Percentiles rank a stretch among this genome's conserved stretches.
These are phyloP conservation scores for Pollenia angustigena DNA, from an alignment of 2,888 invertebrate genomes.

Conservation along the genomic window DNA sequence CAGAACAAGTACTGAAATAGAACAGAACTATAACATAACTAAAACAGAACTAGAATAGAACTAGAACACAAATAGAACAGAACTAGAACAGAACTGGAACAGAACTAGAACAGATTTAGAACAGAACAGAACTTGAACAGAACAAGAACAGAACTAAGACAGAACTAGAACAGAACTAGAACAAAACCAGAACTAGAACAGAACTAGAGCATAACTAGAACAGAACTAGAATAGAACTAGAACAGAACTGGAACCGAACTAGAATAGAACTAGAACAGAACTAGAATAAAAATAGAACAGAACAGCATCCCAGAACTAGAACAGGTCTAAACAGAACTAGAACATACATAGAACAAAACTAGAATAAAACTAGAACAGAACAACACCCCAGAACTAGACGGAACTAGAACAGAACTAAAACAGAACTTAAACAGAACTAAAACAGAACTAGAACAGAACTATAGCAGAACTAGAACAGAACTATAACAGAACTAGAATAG, in stretches of 20 bases:
- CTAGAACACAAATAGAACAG: background rate
- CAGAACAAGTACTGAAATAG: background rate
- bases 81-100: background rate
- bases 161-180: background rate
- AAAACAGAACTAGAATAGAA: background rate
- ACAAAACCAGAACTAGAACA: background rate
- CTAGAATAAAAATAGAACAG: too few species aligned
- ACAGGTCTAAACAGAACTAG: too few species aligned
- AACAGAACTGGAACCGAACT: too few species aligned
- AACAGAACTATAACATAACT: background rate
- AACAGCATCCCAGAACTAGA: too few species aligned
- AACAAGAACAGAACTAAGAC: background rate
- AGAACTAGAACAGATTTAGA: background rate
- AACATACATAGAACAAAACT: too few species aligned
- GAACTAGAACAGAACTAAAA: background rate
- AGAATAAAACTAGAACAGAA: background rate
- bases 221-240: too few species aligned
- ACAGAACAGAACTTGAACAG: too few species aligned
- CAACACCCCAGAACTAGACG: background rate
- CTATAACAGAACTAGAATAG: too few species aligned
- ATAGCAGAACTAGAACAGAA: background rate
- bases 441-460: background rate
- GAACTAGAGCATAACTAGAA: background rate
- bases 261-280: too few species aligned
- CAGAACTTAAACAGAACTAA: background rate